These are phyloP conservation scores for Cristatella mucedo DNA, from an alignment of 2,888 invertebrate genomes.

Conservation along the genomic window DNA sequence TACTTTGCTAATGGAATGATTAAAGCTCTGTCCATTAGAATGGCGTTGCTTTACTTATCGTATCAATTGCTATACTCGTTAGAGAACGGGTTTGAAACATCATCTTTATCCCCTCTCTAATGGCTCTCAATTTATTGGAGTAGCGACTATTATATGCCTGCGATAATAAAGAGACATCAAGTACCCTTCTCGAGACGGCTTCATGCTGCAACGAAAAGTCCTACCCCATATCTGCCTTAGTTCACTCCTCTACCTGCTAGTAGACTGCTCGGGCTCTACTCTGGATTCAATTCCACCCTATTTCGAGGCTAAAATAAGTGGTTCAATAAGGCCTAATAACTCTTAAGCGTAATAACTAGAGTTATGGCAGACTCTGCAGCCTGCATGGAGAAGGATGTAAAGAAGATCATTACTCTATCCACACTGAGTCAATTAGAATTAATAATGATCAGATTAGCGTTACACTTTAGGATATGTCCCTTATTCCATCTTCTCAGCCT, in stretches of 20 bases:
- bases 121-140: slow-evolving; percentile 41
- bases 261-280: slow-evolving; percentile 61
- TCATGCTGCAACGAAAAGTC: slow-evolving; percentile 59
- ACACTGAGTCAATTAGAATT: slow-evolving; percentile 59
- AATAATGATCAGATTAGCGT: slow-evolving; percentile 51
- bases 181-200: slow-evolving; percentile 62
- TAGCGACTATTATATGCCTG: slow-evolving; percentile 41
- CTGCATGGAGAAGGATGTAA: slow-evolving; percentile 45
- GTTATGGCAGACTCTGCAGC: slow-evolving; percentile 33
- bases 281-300: slow-evolving; percentile 51
- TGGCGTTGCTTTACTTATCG: slow-evolving; percentile 53
- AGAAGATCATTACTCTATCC: slow-evolving; percentile 62
- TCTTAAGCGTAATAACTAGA: slow-evolving; percentile 38
- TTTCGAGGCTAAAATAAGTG: slow-evolving; percentile 38
- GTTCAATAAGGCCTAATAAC: slow-evolving; percentile 43
- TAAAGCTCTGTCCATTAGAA: slow-evolving; percentile 55
- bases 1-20: slow-evolving; percentile 56
- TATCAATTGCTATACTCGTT: slow-evolving; percentile 43
- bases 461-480: slow-evolving; percentile 45
- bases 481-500: slow-evolving; percentile 57
- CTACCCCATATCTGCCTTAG: slow-evolving; percentile 59
- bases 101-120: no score
- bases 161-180: slow-evolving; percentile 62
- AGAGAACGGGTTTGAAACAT: no score
- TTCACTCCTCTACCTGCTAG: slow-evolving; percentile 61